phyloP scores from a whole-genome alignment of 2,888 invertebrate genomes.

The Synanthedon myopaeformis region DNA sequence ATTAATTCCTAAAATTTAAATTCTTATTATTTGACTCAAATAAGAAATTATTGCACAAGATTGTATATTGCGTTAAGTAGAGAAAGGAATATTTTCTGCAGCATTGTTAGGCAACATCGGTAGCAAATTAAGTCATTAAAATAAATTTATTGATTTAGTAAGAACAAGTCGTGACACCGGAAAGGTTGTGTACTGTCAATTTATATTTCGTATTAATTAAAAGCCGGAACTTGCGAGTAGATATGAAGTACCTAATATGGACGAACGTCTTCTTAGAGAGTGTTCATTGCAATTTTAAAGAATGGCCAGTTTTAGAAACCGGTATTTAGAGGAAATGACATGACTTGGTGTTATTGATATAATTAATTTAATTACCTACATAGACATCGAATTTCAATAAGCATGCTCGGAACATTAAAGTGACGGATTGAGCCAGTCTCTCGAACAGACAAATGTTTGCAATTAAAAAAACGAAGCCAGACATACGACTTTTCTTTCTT shows the following conservation, averaged over 20 bases:
- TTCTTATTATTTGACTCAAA: too few species aligned
- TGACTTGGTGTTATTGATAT: neutral
- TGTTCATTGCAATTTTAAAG: neutral
- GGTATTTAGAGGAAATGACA: neutral
- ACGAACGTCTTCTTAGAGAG: neutral
- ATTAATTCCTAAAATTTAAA: too few species aligned
- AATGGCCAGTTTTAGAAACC: neutral
- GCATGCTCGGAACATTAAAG: too few species aligned
- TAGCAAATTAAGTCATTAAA: neutral
- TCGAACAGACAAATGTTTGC: neutral
- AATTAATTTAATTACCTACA: neutral
- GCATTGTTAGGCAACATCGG: neutral
- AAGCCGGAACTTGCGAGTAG: conserved; percentile 1
- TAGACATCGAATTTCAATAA: too few species aligned
- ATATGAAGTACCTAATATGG: neutral
- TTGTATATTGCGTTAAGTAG: neutral
- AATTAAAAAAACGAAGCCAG: neutral
- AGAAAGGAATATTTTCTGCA: neutral
- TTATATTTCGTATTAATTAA: conserved; percentile 13
- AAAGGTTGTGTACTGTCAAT: conserved; percentile 13
- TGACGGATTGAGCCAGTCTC: too few species aligned
- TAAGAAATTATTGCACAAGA: too few species aligned
- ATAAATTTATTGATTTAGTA: conserved; percentile 2
- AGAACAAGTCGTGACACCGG: conserved; percentile 4
- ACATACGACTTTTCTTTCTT: neutral